Evolutionary conservation across 2,113 vertebrate species (phyloP), one percentile per base, ranked within the genome.

Genomic region (Urocynchramus pylzowi): DNA sequence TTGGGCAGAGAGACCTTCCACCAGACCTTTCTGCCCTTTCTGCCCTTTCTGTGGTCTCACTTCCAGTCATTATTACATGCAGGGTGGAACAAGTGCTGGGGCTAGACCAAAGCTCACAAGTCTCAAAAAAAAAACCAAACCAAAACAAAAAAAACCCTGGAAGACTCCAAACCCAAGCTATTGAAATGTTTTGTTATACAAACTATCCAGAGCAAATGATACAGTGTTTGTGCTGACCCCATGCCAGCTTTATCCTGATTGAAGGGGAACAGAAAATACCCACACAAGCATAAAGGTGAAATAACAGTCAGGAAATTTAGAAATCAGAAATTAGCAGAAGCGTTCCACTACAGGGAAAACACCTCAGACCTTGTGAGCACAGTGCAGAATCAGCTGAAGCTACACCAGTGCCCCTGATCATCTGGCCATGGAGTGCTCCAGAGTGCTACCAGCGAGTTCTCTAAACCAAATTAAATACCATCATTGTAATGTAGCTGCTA

Each of bases 291-390:
- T 4, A 19, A 60, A 49, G 27, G 26, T 41, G 39, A 49, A 37
- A 69, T 9, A 11, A 11, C 45, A 91, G 31, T 16, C 26, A 77
- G 63, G 39, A 69, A 37, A 49, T 33, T 22, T 8, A 53, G 54
- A 41, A 74, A n/a, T 35, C 47, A 76, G 45, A 41, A 68, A 35
- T 33, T 16, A 56, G 22, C 50, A 57, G 45, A 85, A 64, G 18
- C 0, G 0, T 76, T 49, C 16, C n/a, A 23, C 8, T 16, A 7
- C 21, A 28, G 39, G 42, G 39, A 69, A 26, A 61, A 33, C 2
- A 28, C 37, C 77, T 54, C 71, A 61, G 31, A 57, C n/a, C 9
- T 8, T 16, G 54, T 31, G 69, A 70, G 7, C 9, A 1, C 2
- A 20, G 27, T 5, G 60, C 50, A 78, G 64, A 80, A 33, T 3